These are phyloP conservation scores for Siniperca scherzeri DNA, from an alignment of 2,797 vertebrate species.

Conservation along the genomic window DNA sequence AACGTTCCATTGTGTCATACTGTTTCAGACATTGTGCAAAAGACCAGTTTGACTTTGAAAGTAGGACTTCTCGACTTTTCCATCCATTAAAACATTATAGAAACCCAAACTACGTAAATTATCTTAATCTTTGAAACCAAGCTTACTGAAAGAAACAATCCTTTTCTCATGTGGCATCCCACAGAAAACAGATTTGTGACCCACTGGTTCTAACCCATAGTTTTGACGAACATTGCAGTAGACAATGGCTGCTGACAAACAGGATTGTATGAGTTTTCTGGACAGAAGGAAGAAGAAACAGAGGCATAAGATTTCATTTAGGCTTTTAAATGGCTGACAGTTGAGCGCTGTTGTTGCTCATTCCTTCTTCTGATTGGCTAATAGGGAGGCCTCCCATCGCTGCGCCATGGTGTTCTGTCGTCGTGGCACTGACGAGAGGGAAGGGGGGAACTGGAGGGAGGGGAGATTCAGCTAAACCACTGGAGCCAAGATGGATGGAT, in stretches of 20 bases:
- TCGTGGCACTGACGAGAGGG: constrained; percentile 67
- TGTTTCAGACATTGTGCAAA: constrained; percentile 28
- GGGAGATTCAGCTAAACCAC: constrained; percentile 77
- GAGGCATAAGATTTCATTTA: constrained; percentile 15
- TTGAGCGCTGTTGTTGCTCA: constrained; percentile 34
- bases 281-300: not conserved
- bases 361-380: constrained; percentile 79
- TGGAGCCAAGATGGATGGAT: constrained; percentile 50
- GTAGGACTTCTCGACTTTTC: not conserved
- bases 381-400: constrained; percentile 80
- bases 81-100: constrained; percentile 6
- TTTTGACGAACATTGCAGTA: constrained; percentile 1
- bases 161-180: not conserved
- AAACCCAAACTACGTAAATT: constrained; percentile 5
- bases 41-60: constrained; percentile 5
- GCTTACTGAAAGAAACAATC: not conserved
- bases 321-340: constrained; percentile 45
- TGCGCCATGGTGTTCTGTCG: constrained; percentile 81
- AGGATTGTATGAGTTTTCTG: not conserved
- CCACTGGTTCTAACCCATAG: not conserved
- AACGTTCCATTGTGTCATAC: not conserved
- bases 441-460: constrained; percentile 75
- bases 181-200: constrained; percentile 1
- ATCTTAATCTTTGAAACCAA: constrained; percentile 1
- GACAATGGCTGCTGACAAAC: constrained; percentile 4